phyloP scores from a whole-genome alignment of 2,888 invertebrate genomes.

The Andrena haemorrhoa region DNA sequence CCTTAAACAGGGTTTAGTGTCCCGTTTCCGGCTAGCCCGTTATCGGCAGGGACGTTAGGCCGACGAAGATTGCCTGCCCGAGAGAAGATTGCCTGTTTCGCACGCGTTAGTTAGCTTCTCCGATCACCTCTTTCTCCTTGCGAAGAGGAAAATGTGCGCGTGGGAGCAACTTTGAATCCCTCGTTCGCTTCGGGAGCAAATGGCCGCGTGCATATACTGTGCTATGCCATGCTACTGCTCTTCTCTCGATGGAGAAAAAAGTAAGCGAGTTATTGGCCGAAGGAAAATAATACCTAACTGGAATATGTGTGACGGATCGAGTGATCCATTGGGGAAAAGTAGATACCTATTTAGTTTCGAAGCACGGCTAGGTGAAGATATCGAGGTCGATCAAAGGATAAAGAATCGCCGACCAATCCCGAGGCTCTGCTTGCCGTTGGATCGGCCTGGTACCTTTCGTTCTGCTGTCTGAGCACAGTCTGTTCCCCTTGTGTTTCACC shows the following conservation, averaged over 20 bases:
- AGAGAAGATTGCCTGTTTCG: slow-evolving; percentile 1
- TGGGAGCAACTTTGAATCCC: not conserved
- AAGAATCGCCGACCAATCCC: slow-evolving; percentile 46
- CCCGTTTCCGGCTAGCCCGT: not conserved
- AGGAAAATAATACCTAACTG: no score
- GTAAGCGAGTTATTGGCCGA: no score
- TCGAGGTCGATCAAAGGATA: slow-evolving; percentile 57
- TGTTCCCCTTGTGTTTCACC: no score
- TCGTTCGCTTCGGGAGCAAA: no score
- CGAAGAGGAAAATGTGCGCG: no score
- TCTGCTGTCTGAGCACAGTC: slow-evolving; percentile 60
- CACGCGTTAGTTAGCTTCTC: slow-evolving; percentile 3
- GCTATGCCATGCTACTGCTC: not conserved
- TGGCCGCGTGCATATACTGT: not conserved
- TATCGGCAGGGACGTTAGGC: not conserved
- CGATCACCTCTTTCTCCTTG: not conserved
- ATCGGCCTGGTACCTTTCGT: slow-evolving; percentile 55
- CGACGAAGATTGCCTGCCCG: not conserved
- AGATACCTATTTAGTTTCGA: not conserved
- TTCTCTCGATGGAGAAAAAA: not conserved
- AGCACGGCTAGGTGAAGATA: slow-evolving; percentile 29
- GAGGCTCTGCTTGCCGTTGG: slow-evolving; percentile 40
- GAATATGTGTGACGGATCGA: slow-evolving; percentile 5
- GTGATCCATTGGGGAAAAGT: not conserved
- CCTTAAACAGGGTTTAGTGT: no score